Evolutionary conservation across 2,113 vertebrate genomes (phyloP), one percentile per base, ranked within the genome.

Genomic region (Eclectus roratus): DNA sequence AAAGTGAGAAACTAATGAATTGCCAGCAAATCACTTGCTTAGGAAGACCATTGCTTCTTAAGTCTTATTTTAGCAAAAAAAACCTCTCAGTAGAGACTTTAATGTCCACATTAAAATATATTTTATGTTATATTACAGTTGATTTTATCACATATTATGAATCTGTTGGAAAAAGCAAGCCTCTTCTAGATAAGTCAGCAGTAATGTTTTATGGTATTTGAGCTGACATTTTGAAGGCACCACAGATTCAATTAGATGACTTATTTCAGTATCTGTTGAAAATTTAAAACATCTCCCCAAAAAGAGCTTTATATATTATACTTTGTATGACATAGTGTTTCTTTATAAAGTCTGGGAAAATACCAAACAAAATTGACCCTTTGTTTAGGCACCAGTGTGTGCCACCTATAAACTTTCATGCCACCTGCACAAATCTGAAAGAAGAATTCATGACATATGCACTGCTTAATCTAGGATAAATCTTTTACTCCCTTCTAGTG

Each of bases 181-280:
- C 49, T 88, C 43, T 64, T 94, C 82, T 68, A 90, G 60, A 73
- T 86, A 93, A 95, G 64, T 85, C 71, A 94, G 72, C 37, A 88
- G 29, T 85, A 88, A 88, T 91, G 55, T 85, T 90, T 96, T 71
- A 91, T 71, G 41, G 46, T 88, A 83, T 91, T 88, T 88, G 60
- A 87, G 73, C n/a, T 80, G 82, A 84, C 85, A 94, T 88, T 95
- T 91, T 95, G 35, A 85, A 95, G 95, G 86, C 64, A 91, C 15
- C 49, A 96, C 49, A 88, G 77, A 83, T 97, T 93, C 86, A 95
- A 79, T 96, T 96, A 96, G 65, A 89, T 95, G 44, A 94, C 31
- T 31, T 96, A 52, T 88, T 97, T 95, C 85, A 76, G 88, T 79
- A 88, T 77, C 76, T 95, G 76, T 46, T 65, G 50, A 76, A 91